These are phyloP conservation scores for Pteropus rufus DNA, from an alignment of 2,797 vertebrate genomes.

Conservation along the genomic window DNA sequence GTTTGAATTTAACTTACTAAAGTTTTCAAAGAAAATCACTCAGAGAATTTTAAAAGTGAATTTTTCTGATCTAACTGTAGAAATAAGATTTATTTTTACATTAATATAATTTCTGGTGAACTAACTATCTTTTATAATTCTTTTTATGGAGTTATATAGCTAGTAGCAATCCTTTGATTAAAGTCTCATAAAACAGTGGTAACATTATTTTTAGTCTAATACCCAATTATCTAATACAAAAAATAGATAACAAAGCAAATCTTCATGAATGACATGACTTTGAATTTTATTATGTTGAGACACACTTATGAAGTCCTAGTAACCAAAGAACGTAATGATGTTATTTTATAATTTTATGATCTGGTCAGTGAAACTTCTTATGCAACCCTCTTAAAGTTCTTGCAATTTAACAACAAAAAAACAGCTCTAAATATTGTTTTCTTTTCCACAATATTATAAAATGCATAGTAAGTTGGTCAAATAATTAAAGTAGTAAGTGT, in stretches of 20 bases:
- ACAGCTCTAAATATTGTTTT: neutral
- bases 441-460: neutral
- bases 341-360: neutral
- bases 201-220: constrained; percentile 1
- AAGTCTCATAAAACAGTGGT: neutral
- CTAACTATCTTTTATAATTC: neutral
- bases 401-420: neutral
- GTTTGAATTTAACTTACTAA: neutral
- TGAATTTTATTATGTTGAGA: neutral
- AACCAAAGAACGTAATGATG: neutral
- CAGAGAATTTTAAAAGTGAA: constrained; percentile 3
- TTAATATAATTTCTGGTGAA: neutral
- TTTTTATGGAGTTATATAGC: neutral
- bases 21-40: neutral
- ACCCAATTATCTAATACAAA: neutral
- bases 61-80: neutral
- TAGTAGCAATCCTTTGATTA: neutral
- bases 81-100: constrained; percentile 24
- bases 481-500: neutral
- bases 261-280: neutral
- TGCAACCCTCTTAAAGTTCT: neutral
- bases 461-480: neutral
- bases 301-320: neutral
- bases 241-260: neutral
- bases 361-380: neutral